Evolutionary conservation across 2,797 vertebrate species (phyloP).

Genomic region (Decapterus maruadsi): DNA sequence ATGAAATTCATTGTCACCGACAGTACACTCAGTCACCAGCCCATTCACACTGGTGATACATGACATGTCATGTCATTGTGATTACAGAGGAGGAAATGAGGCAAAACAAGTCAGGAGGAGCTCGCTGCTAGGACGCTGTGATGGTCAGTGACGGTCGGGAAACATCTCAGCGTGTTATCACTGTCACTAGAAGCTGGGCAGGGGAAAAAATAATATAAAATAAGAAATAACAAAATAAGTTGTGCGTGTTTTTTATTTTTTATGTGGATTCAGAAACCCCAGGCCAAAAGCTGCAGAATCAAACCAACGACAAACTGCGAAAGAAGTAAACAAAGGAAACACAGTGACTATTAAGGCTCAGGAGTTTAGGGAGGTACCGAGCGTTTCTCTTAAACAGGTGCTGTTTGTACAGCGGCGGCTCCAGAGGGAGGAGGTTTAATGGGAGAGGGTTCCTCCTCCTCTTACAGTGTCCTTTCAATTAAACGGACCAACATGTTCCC

Average conservation of each 20-base stretch:
- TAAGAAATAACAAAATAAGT: too few relatives aligned
- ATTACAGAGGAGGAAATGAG: conserved; percentile 40
- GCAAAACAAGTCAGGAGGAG: conserved; percentile 25
- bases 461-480: conserved; percentile 52
- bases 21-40: conserved; percentile 39
- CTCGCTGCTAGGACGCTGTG: conserved; percentile 26
- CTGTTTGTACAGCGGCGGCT: conserved; percentile 25
- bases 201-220: not conserved
- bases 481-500: conserved; percentile 43
- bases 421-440: conserved; percentile 36
- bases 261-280: not conserved
- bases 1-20: conserved; percentile 7
- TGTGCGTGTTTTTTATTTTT: conserved; percentile 13
- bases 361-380: conserved; percentile 1
- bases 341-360: conserved; percentile 24
- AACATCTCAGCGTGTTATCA: conserved; percentile 16
- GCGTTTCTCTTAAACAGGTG: conserved; percentile 25
- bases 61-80: conserved; percentile 24
- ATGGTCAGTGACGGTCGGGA: conserved; percentile 35
- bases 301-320: conserved; percentile 28
- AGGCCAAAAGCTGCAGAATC: conserved; percentile 7
- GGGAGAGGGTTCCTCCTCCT: conserved; percentile 10
- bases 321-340: conserved; percentile 33
- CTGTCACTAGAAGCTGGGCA: not conserved
- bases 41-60: conserved; percentile 27